A percentile compares a stretch with the other conserved stretches of the same genome.
These are phyloP conservation scores for Chalcosyrphus nemorum DNA, from an alignment of 2,888 invertebrate species.

Conservation along the genomic window DNA sequence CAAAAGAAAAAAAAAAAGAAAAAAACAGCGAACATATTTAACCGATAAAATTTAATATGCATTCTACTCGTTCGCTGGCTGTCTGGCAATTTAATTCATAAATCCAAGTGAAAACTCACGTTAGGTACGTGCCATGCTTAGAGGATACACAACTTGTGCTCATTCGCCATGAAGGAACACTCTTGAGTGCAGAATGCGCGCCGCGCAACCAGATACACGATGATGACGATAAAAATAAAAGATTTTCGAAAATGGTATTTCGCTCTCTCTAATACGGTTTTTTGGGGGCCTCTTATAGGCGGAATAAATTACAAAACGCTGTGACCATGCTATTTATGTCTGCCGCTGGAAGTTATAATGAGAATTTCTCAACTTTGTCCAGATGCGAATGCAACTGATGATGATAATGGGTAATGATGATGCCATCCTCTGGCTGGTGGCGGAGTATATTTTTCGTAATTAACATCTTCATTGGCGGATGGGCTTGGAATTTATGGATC, in stretches of 20 bases:
- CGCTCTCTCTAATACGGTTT: slow-evolving; percentile 23
- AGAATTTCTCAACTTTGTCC: slow-evolving; percentile 12
- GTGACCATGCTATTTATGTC: slow-evolving; percentile 25
- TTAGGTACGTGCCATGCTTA: slow-evolving; percentile 32
- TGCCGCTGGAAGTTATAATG: slow-evolving; percentile 2
- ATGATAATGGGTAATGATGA: slow-evolving; percentile 26
- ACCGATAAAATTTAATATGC: slow-evolving; percentile 51
- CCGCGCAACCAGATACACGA: slow-evolving; percentile 6
- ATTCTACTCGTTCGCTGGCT: neutral
- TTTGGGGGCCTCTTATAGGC: neutral
- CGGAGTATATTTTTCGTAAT: neutral
- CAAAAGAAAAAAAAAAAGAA: neutral
- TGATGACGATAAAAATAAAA: slow-evolving; percentile 27
- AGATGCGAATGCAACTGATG: slow-evolving; percentile 36
- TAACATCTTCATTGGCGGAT: neutral
- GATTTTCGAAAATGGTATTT: slow-evolving; percentile 5
- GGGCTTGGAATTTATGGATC: neutral
- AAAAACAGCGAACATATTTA: neutral
- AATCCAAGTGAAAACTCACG: slow-evolving; percentile 27
- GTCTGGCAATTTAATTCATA: slow-evolving; percentile 51
- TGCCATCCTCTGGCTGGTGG: neutral
- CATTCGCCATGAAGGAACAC: neutral
- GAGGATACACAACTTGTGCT: too few relatives aligned
- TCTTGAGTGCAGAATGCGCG: slow-evolving; percentile 9
- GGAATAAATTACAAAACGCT: slow-evolving; percentile 38